Conservation (phyloP, 2,888 invertebrate genomes). For the Volucella bombylans region DNA sequence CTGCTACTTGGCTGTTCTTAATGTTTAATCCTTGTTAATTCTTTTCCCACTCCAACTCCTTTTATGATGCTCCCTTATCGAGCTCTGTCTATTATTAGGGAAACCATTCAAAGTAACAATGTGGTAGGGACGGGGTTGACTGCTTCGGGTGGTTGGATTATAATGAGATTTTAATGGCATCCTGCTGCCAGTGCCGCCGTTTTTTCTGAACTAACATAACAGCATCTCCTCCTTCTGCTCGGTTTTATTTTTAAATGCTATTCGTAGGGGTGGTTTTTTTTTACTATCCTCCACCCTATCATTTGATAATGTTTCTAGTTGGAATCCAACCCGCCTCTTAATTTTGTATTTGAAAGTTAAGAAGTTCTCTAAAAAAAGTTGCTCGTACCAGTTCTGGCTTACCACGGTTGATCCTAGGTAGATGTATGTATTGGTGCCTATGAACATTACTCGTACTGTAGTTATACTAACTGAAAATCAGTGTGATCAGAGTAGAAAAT, state of each 20-base stretch:
- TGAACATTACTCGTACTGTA: background rate
- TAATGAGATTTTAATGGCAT: slow-evolving; percentile 77
- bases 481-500: slow-evolving; percentile 11
- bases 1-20: slow-evolving; percentile 40
- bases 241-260: slow-evolving; percentile 63
- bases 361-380: slow-evolving; percentile 42
- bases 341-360: slow-evolving; percentile 52
- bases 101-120: slow-evolving; percentile 24
- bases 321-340: background rate
- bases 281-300: background rate
- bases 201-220: slow-evolving; percentile 53
- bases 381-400: background rate
- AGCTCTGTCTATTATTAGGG: background rate
- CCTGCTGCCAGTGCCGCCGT: slow-evolving; percentile 54
- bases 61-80: background rate
- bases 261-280: slow-evolving; percentile 31
- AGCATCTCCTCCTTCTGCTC: slow-evolving; percentile 33
- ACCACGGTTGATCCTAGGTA: slow-evolving; percentile 3
- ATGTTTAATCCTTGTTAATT: slow-evolving; percentile 54
- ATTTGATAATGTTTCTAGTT: slow-evolving; percentile 15
- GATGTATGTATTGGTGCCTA: background rate
- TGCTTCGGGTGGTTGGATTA: slow-evolving; percentile 30
- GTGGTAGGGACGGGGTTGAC: background rate
- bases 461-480: slow-evolving; percentile 8
- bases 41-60: background rate